A percentile compares a stretch with the other conserved stretches of the same genome.
Evolutionary conservation across 1,140 invertebrate species (phyloP).

Genomic region (Drosophila ambigua): DNA sequence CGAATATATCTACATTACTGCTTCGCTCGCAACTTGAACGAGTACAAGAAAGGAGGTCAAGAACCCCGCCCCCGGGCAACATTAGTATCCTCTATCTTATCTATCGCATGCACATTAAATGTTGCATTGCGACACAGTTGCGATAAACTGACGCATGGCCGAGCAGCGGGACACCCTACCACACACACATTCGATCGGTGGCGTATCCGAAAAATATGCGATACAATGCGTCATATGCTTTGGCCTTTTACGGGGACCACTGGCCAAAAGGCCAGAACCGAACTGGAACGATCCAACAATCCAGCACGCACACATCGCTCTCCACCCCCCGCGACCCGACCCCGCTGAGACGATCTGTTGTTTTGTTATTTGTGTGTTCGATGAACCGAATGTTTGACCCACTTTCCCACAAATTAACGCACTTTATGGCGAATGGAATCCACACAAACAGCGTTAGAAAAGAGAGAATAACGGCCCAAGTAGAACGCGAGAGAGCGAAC

Average conservation of each 20-base stretch:
- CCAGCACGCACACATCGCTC: constrained; percentile 27
- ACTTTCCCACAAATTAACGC: constrained; percentile 75
- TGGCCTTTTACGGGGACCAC: background rate
- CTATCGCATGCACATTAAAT: constrained; percentile 26
- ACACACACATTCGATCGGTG: constrained; percentile 23
- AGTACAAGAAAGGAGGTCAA: constrained; percentile 30
- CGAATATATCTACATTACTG: constrained; percentile 12
- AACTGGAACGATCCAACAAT: background rate
- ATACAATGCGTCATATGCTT: constrained; percentile 44
- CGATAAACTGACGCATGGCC: constrained; percentile 19
- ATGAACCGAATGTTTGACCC: constrained; percentile 78
- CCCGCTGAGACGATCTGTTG: constrained; percentile 7
- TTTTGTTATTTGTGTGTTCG: constrained; percentile 76
- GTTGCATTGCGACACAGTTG: constrained; percentile 33
- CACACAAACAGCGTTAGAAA: constrained; percentile 54
- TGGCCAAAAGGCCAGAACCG: constrained; percentile 12
- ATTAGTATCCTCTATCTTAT: constrained; percentile 28
- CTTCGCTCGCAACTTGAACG: constrained; percentile 28
- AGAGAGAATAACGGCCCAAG: constrained; percentile 24
- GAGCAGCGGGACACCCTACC: constrained; percentile 19
- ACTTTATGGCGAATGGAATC: constrained; percentile 78
- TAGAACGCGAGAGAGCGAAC: constrained; percentile 9
- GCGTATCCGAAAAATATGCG: constrained; percentile 37
- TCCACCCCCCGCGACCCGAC: too few relatives aligned
- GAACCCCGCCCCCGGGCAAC: constrained; percentile 21